Percentiles rank a stretch among this genome's conserved stretches.
These are phyloP conservation scores for Danionella cerebrum DNA, from an alignment of 2,113 vertebrate species.

Conservation along the genomic window DNA sequence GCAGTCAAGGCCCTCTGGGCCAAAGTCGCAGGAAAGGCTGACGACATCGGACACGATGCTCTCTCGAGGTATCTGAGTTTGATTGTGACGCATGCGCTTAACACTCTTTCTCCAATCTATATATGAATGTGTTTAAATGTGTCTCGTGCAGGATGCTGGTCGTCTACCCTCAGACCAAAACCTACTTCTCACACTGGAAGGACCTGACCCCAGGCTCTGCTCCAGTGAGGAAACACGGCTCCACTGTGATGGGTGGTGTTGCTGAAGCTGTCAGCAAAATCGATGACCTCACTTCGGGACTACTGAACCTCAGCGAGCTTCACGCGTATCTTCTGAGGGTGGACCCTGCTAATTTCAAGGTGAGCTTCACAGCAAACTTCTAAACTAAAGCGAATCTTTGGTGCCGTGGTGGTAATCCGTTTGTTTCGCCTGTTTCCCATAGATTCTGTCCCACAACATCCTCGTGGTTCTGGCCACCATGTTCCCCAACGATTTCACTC, in stretches of 20 bases:
- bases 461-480: slow-evolving; percentile 58
- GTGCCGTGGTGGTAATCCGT: slow-evolving; percentile 26
- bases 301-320: slow-evolving; percentile 68
- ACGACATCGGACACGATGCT: slow-evolving; percentile 51
- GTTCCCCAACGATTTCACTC: slow-evolving; percentile 39
- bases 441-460: slow-evolving; percentile 64
- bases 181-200: slow-evolving; percentile 79
- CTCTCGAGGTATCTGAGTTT: slow-evolving; percentile 64
- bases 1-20: slow-evolving; percentile 57
- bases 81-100: neutral
- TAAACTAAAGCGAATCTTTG: too few relatives aligned
- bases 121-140: neutral
- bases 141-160: slow-evolving; percentile 56
- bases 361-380: too few relatives aligned
- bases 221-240: slow-evolving; percentile 63
- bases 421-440: neutral
- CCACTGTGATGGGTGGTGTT: slow-evolving; percentile 60
- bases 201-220: slow-evolving; percentile 52
- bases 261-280: slow-evolving; percentile 54
- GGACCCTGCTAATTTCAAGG: slow-evolving; percentile 81
- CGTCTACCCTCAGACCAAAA: slow-evolving; percentile 74
- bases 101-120: neutral
- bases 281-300: slow-evolving; percentile 50
- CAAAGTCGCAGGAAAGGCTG: slow-evolving; percentile 46
- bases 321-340: slow-evolving; percentile 75